Conservation (phyloP, 1,140 invertebrate species). For the Oedothorax gibbosus region DNA sequence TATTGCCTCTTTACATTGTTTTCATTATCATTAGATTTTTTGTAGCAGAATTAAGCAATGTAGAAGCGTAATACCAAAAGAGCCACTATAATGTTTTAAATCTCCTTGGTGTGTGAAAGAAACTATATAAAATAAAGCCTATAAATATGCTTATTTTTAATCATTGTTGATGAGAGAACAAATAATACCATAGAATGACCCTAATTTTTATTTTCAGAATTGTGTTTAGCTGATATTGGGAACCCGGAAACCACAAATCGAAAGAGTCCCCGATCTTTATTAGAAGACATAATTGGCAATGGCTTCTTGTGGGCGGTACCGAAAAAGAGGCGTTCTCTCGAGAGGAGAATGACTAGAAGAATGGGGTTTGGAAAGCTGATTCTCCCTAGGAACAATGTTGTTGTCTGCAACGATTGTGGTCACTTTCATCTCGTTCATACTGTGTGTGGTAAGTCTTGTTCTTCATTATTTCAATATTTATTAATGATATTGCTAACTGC, state of each 20-base stretch:
- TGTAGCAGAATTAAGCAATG: no score
- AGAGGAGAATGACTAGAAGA: conserved; percentile 78
- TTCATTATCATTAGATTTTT: no score
- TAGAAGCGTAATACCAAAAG: no score
- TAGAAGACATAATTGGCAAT: conserved; percentile 71
- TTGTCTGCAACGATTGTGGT: conserved; percentile 82
- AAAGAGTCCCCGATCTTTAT: background rate
- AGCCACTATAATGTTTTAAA: no score
- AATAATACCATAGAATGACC: no score
- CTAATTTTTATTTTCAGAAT: conserved; percentile 6
- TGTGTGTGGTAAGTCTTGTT: conserved; percentile 77
- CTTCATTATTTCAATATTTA: no score
- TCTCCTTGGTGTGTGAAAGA: no score
- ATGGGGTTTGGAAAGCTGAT: conserved; percentile 77
- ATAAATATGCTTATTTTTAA: no score
- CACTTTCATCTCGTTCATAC: conserved; percentile 80
- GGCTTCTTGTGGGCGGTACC: conserved; percentile 87
- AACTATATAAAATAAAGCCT: no score
- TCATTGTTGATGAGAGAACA: no score
- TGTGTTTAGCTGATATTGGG: background rate
- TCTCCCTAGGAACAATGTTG: conserved; percentile 79
- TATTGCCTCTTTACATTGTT: no score
- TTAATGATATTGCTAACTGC: no score
- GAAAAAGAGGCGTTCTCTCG: conserved; percentile 79
- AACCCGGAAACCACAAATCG: background rate